Base-by-base conservation (phyloP, 1,140 invertebrate genomes). In the Trichonephila inaurata region DNA sequence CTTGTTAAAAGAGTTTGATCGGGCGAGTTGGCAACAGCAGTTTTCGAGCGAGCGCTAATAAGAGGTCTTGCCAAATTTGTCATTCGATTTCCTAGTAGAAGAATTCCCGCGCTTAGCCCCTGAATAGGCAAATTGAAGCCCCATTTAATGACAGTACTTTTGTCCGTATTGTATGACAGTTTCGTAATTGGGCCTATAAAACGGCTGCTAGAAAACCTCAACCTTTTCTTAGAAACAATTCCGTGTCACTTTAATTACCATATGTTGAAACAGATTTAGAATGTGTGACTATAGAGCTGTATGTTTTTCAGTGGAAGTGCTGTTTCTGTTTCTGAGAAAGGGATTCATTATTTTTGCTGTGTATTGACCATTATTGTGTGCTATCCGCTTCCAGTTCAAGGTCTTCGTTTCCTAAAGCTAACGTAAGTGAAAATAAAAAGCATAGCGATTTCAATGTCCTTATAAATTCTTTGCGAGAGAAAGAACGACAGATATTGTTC, bases 1-100 rank as follows among this genome's bases (percentile, higher is more conserved):
- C 90, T 91, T 91, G 77, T 91, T 91, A 91, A 91, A 91, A 91
- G 90, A 91, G 90, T 91, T 91, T 91, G 90, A 91, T 91, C 58
- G 33, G 90, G n/a, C 16, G n/a, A 40, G 90, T 91, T 91, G 90
- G 90, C 90, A 91, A 83, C 90, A 83, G 90, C 90, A 91, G 90
- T 89, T 89, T 89, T 51, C 62, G 40, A 64, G 87, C 21, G 87
- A 1, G 33, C 87, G 90, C 60, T 91, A 91, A 91, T 91, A 91
- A 91, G 90, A 91, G 90, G 90, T 91, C 81, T 83, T 19, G 28
- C 60, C 40, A 91, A 83, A 91, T 91, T 91, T 91, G 90, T 91
- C 61, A 91, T 91, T 91, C 77, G 60, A 83, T 91, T 91, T 91
- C 90, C 90, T 91, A 77, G 87, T 89, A 89, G 87, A 72, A 62